Evolutionary conservation across 2,888 invertebrate genomes (phyloP).

Genomic region (Heliconius charithonia): DNA sequence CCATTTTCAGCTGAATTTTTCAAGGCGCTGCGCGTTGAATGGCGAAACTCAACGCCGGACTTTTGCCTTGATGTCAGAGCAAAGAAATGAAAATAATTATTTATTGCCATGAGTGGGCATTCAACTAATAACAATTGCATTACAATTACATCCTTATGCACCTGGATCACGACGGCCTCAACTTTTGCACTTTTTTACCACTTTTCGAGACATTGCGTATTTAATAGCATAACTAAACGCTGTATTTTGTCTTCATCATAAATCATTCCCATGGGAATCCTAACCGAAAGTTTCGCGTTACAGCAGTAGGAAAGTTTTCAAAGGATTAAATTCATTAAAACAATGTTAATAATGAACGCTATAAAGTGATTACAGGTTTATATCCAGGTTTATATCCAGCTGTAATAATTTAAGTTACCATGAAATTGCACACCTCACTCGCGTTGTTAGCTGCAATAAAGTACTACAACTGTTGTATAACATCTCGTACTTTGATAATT

Average conservation of each 20-base stretch:
- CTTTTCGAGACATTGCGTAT: neutral
- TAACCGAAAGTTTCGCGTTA: neutral
- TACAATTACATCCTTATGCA: too few species aligned
- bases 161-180: too few species aligned
- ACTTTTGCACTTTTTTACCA: too few species aligned
- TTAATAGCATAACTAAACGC: neutral
- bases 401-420: constrained; percentile 14
- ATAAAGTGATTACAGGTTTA: constrained; percentile 16
- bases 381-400: neutral
- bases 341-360: constrained; percentile 17
- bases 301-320: neutral
- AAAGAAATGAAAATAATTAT: too few species aligned
- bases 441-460: neutral
- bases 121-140: too few species aligned
- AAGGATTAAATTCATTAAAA: neutral
- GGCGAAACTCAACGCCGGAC: too few species aligned
- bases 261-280: neutral
- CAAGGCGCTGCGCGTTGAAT: too few species aligned
- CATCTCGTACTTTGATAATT: constrained; percentile 2
- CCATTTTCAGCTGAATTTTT: too few species aligned
- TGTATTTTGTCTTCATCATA: neutral
- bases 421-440: constrained; percentile 16
- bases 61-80: too few species aligned
- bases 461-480: neutral
- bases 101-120: too few species aligned